phyloP scores from a whole-genome alignment of 1,140 invertebrate genomes.

The Halesus radiatus region DNA sequence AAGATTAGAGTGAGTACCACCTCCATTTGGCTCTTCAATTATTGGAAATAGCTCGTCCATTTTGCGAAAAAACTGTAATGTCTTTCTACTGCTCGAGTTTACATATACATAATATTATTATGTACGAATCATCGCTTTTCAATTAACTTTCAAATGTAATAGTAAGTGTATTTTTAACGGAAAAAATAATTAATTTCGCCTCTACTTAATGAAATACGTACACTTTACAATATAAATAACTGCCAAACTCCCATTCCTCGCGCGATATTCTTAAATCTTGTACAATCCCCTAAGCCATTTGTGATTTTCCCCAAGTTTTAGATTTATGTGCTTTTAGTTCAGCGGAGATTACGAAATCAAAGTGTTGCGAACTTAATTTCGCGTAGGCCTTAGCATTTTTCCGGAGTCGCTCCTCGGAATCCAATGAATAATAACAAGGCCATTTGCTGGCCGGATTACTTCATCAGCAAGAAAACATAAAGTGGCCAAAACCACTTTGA shows the following conservation, averaged over 20 bases:
- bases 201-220: neutral
- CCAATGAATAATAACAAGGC: slow-evolving; percentile 51
- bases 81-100: no score
- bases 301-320: slow-evolving; percentile 35
- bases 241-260: neutral
- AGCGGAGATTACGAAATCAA: slow-evolving; percentile 41
- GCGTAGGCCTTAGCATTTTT: slow-evolving; percentile 32
- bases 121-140: no score
- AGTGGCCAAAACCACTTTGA: slow-evolving; percentile 43
- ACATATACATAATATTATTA: no score
- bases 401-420: slow-evolving; percentile 25
- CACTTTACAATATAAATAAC: slow-evolving; percentile 18
- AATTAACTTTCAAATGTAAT: no score
- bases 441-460: slow-evolving; percentile 42
- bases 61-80: no score
- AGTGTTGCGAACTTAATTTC: slow-evolving; percentile 41
- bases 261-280: slow-evolving; percentile 29
- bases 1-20: no score
- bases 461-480: slow-evolving; percentile 50
- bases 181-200: neutral
- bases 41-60: no score
- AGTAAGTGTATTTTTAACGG: neutral
- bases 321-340: slow-evolving; percentile 41
- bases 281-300: slow-evolving; percentile 38
- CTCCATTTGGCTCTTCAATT: no score